Evolutionary conservation across 2,888 invertebrate genomes (phyloP).

Genomic region (Stenotaenia linearis): DNA sequence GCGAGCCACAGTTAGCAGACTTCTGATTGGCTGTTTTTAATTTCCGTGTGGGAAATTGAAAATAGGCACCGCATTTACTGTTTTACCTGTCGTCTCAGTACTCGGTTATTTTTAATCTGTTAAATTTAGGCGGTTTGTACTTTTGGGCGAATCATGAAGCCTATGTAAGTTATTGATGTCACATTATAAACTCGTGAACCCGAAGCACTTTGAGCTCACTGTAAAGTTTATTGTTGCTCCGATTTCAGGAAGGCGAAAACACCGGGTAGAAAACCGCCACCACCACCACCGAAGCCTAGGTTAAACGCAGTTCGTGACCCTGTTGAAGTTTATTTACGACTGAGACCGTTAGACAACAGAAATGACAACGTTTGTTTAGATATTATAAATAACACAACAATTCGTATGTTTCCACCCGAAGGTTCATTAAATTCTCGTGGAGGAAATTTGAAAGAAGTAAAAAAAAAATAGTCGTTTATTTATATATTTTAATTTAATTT

Average conservation of each 20-base stretch:
- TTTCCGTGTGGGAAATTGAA: slow-evolving; percentile 21
- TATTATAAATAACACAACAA: slow-evolving; percentile 43
- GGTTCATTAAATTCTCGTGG: slow-evolving; percentile 35
- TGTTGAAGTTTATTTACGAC: slow-evolving; percentile 81
- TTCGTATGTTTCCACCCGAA: slow-evolving; percentile 48
- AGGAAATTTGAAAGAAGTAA: slow-evolving; percentile 39
- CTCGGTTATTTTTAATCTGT: neutral
- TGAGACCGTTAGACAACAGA: slow-evolving; percentile 64
- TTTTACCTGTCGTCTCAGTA: neutral
- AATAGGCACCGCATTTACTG: neutral
- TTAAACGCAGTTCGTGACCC: slow-evolving; percentile 52
- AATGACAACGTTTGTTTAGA: slow-evolving; percentile 53
- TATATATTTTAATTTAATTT: neutral
- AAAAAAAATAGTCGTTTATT: neutral
- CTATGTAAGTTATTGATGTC: neutral
- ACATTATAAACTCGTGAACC: no score
- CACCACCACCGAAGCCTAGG: slow-evolving; percentile 32
- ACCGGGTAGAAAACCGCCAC: slow-evolving; percentile 33
- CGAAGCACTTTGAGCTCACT: neutral
- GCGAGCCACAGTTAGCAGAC: neutral
- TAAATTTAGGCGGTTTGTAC: neutral
- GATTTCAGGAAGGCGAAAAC: slow-evolving; percentile 27
- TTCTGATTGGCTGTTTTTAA: slow-evolving; percentile 5
- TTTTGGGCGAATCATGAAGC: neutral
- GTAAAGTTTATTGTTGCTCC: neutral